Conservation (phyloP, 2,888 invertebrate genomes). For the Xestia xanthographa region DNA sequence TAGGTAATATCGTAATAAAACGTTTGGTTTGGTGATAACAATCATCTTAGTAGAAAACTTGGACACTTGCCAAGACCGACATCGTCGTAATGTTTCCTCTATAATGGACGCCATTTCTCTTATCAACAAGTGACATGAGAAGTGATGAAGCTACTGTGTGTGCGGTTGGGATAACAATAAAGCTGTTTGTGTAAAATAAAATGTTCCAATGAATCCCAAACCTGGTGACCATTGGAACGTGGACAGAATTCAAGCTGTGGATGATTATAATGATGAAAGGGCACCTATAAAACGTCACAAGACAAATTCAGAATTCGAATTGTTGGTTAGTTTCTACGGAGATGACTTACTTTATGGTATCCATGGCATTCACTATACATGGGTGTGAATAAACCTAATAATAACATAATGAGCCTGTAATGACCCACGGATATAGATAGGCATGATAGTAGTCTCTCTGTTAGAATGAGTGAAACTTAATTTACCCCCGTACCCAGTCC, state of each 20-base stretch:
- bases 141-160: neutral
- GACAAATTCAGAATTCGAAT: neutral
- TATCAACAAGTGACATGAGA: slow-evolving; percentile 5
- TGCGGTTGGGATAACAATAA: neutral
- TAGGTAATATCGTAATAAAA: neutral
- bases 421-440: no score
- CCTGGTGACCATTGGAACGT: neutral
- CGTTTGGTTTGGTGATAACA: neutral
- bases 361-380: neutral
- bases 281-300: neutral
- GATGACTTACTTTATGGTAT: neutral
- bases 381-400: neutral
- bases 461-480: neutral
- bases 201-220: neutral
- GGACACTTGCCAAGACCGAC: slow-evolving; percentile 4
- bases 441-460: neutral
- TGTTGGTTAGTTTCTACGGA: neutral
- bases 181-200: neutral
- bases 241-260: neutral
- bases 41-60: neutral
- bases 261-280: neutral
- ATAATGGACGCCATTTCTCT: neutral
- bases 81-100: neutral
- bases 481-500: neutral
- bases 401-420: no score